Base-by-base conservation (phyloP, 2,888 invertebrate species). In the Stegophylla sp. region DNA sequence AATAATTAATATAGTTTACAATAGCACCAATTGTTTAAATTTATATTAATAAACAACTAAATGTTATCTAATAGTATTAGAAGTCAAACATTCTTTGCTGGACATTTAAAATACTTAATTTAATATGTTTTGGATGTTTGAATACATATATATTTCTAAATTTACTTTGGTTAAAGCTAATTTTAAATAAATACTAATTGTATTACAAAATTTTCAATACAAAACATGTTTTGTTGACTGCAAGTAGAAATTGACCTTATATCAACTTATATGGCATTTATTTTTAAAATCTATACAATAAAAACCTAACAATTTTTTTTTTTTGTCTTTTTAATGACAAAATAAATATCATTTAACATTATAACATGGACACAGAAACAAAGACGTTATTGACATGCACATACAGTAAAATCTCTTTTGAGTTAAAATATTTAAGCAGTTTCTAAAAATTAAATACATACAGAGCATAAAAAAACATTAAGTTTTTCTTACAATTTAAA, bases 11-110 rank as follows among this genome's bases (percentile, higher is more conserved):
- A 51, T 75, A 51, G 20, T 75, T 51, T 34, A 64, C 7, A 41
- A 4, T 51, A 75, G 75, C 51, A 75, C 75, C 51, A 64, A 51
- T 26, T 51, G 41, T 34, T 51, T 23, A n/a, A 48, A 74, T 20
- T 12, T 2, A 17, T 26, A 34, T 34, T 34, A 34, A 34, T 34
- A 34, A 34, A 34, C 7, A 5, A 34, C 34, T 34, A 34, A 34
- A 5, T 5, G 34, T 34, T 34, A 34, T 34, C 34, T 34, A 34
- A 34, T 5, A 34, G 7, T 34, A 34, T 5, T 34, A 34, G 4
- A 34, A 34, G 7, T 5, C 4, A 34, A 34, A 7, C 34, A 34
- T 34, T 34, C 34, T 34, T 34, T 34, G 34, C 7, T 5, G 34
- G 34, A 34, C 34, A 5, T 7, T 34, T 3, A 34, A 34, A 34